These are phyloP conservation scores for Pomatostomus ruficeps DNA, from an alignment of 2,113 vertebrate species.

Conservation along the genomic window DNA sequence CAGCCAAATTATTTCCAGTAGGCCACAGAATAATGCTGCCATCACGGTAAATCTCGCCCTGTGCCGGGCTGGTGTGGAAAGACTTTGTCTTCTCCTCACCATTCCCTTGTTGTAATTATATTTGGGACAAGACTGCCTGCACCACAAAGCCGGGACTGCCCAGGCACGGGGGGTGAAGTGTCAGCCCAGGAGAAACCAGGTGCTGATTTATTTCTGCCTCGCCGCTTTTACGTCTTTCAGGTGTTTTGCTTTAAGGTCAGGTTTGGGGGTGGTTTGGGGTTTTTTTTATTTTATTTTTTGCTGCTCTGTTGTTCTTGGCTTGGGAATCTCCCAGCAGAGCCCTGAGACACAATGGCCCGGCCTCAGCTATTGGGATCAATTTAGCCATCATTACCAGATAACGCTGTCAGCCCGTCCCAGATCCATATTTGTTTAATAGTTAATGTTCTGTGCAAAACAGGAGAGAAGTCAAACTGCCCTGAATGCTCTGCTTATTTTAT, in stretches of 20 bases:
- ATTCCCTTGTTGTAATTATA: background rate
- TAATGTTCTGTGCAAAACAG: slow-evolving; percentile 75
- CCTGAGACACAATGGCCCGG: background rate
- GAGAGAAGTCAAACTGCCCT: slow-evolving; percentile 66
- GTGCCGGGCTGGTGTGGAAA: background rate
- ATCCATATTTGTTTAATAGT: slow-evolving; percentile 84
- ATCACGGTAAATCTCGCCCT: background rate
- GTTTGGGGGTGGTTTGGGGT: background rate
- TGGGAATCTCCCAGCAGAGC: background rate
- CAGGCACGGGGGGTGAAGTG: background rate
- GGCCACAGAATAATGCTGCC: background rate
- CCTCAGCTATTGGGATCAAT: slow-evolving; percentile 74
- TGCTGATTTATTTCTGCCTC: background rate
- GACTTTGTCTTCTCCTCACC: background rate
- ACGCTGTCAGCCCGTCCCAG: slow-evolving; percentile 46
- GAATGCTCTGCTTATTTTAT: slow-evolving; percentile 87
- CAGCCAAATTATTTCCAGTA: slow-evolving; percentile 47
- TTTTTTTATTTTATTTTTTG: background rate
- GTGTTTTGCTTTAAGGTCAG: slow-evolving; percentile 21
- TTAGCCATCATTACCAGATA: slow-evolving; percentile 80
- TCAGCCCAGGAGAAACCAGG: background rate
- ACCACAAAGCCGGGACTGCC: background rate
- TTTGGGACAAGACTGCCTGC: background rate
- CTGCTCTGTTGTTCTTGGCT: slow-evolving; percentile 5
- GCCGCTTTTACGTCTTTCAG: background rate